Percentiles rank a stretch among this genome's conserved stretches.
Conservation (phyloP, 2,113 vertebrate genomes). For the Leucopternis melanops region DNA sequence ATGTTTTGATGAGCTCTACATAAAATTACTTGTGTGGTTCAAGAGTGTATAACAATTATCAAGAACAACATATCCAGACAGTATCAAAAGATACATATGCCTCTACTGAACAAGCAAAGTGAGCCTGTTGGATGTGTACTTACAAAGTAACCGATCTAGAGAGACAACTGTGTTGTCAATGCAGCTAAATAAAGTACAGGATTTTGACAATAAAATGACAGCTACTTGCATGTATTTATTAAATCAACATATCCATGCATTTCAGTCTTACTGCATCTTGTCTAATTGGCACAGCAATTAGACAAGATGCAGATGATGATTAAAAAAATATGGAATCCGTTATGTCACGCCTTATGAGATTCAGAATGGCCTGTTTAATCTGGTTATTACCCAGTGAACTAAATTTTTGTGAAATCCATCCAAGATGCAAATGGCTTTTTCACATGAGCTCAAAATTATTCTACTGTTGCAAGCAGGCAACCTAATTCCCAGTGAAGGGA, state of each 20-base stretch:
- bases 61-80: background rate
- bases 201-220: background rate
- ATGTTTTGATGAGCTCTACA: background rate
- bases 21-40: background rate
- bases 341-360: background rate
- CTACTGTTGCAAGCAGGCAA: constrained; percentile 1
- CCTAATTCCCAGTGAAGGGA: constrained; percentile 23
- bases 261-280: background rate
- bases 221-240: background rate
- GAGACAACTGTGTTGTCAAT: background rate
- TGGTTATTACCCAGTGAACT: constrained; percentile 5
- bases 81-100: background rate
- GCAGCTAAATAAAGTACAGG: background rate
- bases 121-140: background rate
- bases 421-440: constrained; percentile 36
- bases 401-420: constrained; percentile 15
- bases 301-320: background rate
- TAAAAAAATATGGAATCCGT: background rate
- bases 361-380: background rate
- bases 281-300: background rate
- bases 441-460: constrained; percentile 37
- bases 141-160: background rate
- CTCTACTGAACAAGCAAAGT: background rate
- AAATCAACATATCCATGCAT: background rate
- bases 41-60: background rate